phyloP scores from a whole-genome alignment of 2,113 vertebrate species.

The Oriolus oriolus region DNA sequence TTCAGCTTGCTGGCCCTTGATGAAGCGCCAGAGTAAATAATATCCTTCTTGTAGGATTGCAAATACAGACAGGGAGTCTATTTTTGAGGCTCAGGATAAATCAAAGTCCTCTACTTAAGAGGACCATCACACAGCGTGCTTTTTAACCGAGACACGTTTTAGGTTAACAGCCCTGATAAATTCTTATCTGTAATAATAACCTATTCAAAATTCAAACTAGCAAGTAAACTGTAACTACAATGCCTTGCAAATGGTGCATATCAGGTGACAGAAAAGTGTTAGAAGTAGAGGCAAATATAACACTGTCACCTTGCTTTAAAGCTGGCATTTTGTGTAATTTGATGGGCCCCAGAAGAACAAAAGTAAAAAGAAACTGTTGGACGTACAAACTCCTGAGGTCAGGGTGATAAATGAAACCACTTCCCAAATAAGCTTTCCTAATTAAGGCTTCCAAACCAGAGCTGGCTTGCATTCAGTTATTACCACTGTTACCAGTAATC shows the following conservation, averaged over 20 bases:
- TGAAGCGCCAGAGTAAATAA: not conserved
- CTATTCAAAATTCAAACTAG: not conserved
- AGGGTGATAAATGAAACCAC: slow-evolving; percentile 52
- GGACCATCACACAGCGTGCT: not conserved
- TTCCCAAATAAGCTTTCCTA: slow-evolving; percentile 68
- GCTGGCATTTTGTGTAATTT: not conserved
- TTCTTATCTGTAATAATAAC: not conserved
- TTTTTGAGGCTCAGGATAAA: not conserved
- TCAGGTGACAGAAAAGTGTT: not conserved
- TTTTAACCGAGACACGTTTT: not conserved
- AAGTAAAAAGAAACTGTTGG: not conserved
- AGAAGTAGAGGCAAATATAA: not conserved
- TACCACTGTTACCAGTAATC: slow-evolving; percentile 54
- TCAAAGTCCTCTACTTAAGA: not conserved
- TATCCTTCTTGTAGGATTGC: fast-evolving
- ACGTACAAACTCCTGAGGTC: not conserved
- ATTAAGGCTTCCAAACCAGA: slow-evolving; percentile 52
- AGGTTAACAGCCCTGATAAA: not conserved
- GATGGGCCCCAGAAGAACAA: not conserved
- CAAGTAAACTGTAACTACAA: not conserved
- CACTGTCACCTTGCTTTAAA: not conserved
- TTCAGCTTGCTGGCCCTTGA: not conserved
- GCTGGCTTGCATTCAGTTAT: slow-evolving; percentile 51
- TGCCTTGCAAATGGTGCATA: not conserved
- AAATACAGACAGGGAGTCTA: not conserved